Base-by-base conservation (phyloP, 1,140 invertebrate species). In the Ladona fulva region DNA sequence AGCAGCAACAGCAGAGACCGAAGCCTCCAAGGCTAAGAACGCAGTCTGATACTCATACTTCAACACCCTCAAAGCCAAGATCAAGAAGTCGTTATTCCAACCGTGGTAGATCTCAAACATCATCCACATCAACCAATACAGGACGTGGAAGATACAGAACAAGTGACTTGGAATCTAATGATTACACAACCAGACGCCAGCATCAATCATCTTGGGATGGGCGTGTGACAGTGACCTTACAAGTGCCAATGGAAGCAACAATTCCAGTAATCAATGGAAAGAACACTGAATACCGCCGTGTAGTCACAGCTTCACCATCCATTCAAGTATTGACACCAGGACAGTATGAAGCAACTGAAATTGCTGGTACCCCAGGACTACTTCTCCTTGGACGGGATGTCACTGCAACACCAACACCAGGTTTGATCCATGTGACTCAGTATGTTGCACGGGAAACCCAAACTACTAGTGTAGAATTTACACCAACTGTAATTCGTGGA, bases 261-360 rank as follows among this genome's bases (percentile, higher is more conserved):
- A 92, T 96, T 80, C 94, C 94, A 1, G 86, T 95, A 10, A 87
- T 96, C 0, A 94, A 94, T 81, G 93, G 94, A 25, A 94, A 94
- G 81, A 83, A 92, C 16, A 96, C 94, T 0, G 93, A 95, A 82
- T 94, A 94, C 81, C 93, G 93, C 84, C 93, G 92, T 81, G 90
- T 96, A 29, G 87, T 96, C 42, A 95, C 94, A 0, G 93, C 93
- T 0, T 93, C 92, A 82, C 89, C 91, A 8, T 95, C 93, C 78
- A 89, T 91, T 10, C 92, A 95, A 87, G 87, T 94, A 0, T 83
- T 96, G 12, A 87, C 88, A 12, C 90, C 92, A 1, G 89, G 92
- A 84, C 92, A 94, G 82, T 94, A 95, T 78, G 92, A 90, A 1
- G 92, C 92, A n/a, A 87, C 90, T 0, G 83, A 92, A 24, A 88